phyloP scores from a whole-genome alignment of 1,140 invertebrate species.

The Monochamus saltuarius region DNA sequence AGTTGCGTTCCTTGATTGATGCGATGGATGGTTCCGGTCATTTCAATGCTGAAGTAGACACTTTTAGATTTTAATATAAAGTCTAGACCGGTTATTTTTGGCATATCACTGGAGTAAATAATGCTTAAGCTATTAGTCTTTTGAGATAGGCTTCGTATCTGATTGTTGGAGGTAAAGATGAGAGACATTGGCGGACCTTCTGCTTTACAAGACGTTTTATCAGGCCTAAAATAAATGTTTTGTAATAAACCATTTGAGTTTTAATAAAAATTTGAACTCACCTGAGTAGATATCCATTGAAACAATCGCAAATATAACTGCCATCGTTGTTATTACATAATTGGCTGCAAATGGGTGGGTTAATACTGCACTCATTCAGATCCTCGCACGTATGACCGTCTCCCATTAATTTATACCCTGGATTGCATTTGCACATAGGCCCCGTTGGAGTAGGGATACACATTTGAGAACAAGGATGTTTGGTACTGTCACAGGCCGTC shows the following conservation, averaged over 20 bases:
- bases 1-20: slow-evolving; percentile 33
- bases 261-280: slow-evolving; percentile 26
- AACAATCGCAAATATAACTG: slow-evolving; percentile 69
- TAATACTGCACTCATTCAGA: slow-evolving; percentile 67
- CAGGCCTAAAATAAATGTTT: slow-evolving; percentile 51
- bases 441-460: slow-evolving; percentile 70
- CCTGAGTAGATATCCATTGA: slow-evolving; percentile 70
- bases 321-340: slow-evolving; percentile 52
- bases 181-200: slow-evolving; percentile 54
- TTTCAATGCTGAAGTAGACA: slow-evolving; percentile 52
- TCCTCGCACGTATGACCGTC: slow-evolving; percentile 62
- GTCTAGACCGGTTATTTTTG: slow-evolving; percentile 56
- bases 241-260: slow-evolving; percentile 7
- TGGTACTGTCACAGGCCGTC: slow-evolving; percentile 59
- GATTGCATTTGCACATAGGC: slow-evolving; percentile 67
- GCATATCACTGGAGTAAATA: slow-evolving; percentile 50
- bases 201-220: slow-evolving; percentile 73
- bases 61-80: slow-evolving; percentile 47
- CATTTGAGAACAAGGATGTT: slow-evolving; percentile 57
- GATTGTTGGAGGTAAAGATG: slow-evolving; percentile 55
- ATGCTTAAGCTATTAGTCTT: slow-evolving; percentile 46
- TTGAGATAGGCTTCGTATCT: slow-evolving; percentile 56
- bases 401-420: slow-evolving; percentile 59
- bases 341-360: slow-evolving; percentile 54
- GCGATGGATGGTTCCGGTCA: slow-evolving; percentile 45